phyloP scores from a whole-genome alignment of 2,888 invertebrate genomes.

The Glyphotaelius pellucidus region DNA sequence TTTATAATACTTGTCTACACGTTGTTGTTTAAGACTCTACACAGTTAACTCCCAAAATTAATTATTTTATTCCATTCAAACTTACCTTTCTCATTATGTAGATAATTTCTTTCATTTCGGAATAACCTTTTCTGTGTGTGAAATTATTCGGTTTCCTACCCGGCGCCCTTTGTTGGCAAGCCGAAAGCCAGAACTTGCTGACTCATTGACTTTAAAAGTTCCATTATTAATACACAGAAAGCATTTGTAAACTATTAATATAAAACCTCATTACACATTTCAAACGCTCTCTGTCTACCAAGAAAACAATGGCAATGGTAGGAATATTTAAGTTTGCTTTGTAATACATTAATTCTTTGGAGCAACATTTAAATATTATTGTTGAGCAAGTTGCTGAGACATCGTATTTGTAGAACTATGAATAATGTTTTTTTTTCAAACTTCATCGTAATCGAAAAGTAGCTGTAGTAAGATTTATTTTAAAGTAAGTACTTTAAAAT shows the following conservation, averaged over 20 bases:
- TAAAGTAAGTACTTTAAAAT: too few relatives aligned
- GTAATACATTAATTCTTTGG: background rate
- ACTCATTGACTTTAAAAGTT: background rate
- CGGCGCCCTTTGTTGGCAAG: background rate
- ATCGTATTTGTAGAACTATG: too few relatives aligned
- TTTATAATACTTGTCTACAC: background rate
- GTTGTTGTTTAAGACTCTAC: background rate
- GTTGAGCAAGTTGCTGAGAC: too few relatives aligned
- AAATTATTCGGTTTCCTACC: background rate
- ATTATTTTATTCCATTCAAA: background rate
- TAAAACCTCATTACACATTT: background rate
- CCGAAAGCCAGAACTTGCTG: background rate
- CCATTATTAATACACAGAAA: background rate
- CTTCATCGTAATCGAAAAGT: too few relatives aligned
- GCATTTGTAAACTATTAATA: background rate
- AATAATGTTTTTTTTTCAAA: too few relatives aligned
- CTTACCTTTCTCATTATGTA: background rate
- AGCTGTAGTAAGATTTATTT: too few relatives aligned
- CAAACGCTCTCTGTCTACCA: background rate
- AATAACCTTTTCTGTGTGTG: background rate
- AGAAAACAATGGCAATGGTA: background rate
- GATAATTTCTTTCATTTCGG: background rate
- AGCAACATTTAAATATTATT: background rate
- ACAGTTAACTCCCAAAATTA: background rate
- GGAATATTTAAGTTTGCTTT: background rate